These are phyloP conservation scores for Melozone crissalis DNA, from an alignment of 2,113 vertebrate species.

Conservation along the genomic window DNA sequence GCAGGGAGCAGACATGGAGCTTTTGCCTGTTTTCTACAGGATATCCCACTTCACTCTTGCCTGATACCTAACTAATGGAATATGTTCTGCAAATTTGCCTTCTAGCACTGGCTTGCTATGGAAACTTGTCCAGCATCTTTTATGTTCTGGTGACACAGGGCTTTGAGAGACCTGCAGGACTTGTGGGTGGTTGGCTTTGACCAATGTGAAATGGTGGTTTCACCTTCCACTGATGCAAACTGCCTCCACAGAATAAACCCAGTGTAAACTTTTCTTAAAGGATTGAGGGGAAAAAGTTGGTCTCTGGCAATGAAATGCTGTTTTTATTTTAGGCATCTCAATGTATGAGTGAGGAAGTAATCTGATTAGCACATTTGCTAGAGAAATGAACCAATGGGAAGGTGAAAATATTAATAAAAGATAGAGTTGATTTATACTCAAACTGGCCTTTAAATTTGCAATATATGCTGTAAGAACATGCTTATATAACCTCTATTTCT, in stretches of 20 bases:
- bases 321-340: conserved; percentile 34
- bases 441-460: conserved; percentile 52
- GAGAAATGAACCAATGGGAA: conserved; percentile 39
- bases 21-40: neutral
- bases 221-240: neutral
- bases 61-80: neutral
- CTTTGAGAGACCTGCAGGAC: neutral
- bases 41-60: neutral
- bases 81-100: neutral
- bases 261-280: neutral
- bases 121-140: neutral
- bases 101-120: neutral
- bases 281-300: neutral
- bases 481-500: conserved; percentile 66
- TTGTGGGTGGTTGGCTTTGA: neutral
- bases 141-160: neutral
- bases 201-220: neutral
- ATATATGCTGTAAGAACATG: conserved; percentile 43
- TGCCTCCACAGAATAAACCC: neutral
- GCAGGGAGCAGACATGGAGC: neutral
- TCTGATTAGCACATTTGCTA: conserved; percentile 31
- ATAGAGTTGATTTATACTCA: conserved; percentile 40
- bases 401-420: conserved; percentile 45
- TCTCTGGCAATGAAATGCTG: neutral
- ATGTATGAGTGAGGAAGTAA: conserved; percentile 18